Base-by-base conservation (phyloP, 2,113 vertebrate species). In the Aythya baeri region DNA sequence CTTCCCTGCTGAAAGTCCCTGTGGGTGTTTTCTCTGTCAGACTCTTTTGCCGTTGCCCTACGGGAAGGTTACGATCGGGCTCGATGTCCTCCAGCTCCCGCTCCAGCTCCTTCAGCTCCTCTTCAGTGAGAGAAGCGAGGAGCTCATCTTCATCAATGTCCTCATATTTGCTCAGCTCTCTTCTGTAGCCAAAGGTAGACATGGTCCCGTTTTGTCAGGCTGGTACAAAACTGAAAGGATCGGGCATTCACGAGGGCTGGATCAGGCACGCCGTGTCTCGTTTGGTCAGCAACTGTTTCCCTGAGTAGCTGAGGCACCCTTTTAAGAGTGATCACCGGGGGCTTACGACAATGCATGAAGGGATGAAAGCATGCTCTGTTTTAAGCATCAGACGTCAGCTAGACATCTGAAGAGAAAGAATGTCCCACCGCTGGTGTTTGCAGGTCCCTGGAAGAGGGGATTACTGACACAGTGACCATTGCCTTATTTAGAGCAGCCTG, bases 141-240 rank as follows among this genome's bases (percentile, higher is more conserved):
- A 99, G 98, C 86, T 99, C 99, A 11, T 99, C 99, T 96, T 99
- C 99, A n/a, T 99, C 99, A 20, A 99, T 98, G 34, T 99, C 99
- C 96, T 99, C 99, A 59, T 99, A 99, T 97, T 99, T 99, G 96
- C 99, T 99, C 84, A 99, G 98, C 97, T 99, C 99, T 96, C 99
- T 98, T 83, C 99, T 98, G 88, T 99, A 99, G 81, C 99, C 99
- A 83, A 99, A 99, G 86, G 97, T 98, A 95, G 99, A 99, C 99
- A 99, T 99, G 96, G 96, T 97, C 96, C 98, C 96, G 7, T 89
- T 96, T 88, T 57, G 95, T 97, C 95, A 98, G 96, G 87, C 90
- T 76, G 74, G 50, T 83, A 84, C 32, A 86, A 75, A 96, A 72
- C 63, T 95, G 10, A 85, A 84, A 91, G 95, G 92, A 95, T 13